Evolutionary conservation across 2,888 invertebrate genomes (phyloP), one percentile per base, ranked within the genome.

Genomic region (Apotomis turbidana): DNA sequence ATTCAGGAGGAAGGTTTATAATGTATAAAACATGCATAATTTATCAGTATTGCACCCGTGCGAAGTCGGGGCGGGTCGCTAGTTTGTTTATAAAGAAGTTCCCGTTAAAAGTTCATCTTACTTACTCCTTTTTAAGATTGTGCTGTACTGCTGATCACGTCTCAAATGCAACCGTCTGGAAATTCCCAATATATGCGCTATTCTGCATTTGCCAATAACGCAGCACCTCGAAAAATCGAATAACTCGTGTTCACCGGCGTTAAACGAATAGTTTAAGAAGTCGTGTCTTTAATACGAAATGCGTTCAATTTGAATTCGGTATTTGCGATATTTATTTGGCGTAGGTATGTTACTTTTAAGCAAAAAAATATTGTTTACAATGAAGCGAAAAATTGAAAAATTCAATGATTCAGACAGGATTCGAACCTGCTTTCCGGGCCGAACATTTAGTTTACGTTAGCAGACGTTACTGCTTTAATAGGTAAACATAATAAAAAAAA

Each of bases 171-270:
- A 78, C 76, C 80, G 81, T 80, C 85, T 85, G 81, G 83, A 85
- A 85, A 83, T 88, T 83, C 81, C 81, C 85, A 85, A 87, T 87
- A 87, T 87, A 87, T 81, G 85, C 84, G 79, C 82, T 81, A 84
- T 87, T 84, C 86, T 83, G 80, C 77, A 79, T 78, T 38, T 27
- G 13, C 78, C 80, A 81, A 83, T 81, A 79, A 57, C 61, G 55
- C 38, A 5, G n/a, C 36, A 58, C 52, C 64, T 76, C 75, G 75
- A 78, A 79, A 78, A 82, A 80, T 80, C 78, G 76, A 75, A 71
- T 71, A 67, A 71, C 57, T 51, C 61, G 57, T 49, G 67, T n/a
- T 71, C 52, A 46, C 27, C 38, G 27, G 44, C 44, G 51, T 67
- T 67, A 58, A 57, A 58, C 38, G 46, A 38, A 67, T 57, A 67